Evolutionary conservation across 1,140 invertebrate genomes (phyloP), one percentile per base, ranked within the genome.

Genomic region (Galleria mellonella): DNA sequence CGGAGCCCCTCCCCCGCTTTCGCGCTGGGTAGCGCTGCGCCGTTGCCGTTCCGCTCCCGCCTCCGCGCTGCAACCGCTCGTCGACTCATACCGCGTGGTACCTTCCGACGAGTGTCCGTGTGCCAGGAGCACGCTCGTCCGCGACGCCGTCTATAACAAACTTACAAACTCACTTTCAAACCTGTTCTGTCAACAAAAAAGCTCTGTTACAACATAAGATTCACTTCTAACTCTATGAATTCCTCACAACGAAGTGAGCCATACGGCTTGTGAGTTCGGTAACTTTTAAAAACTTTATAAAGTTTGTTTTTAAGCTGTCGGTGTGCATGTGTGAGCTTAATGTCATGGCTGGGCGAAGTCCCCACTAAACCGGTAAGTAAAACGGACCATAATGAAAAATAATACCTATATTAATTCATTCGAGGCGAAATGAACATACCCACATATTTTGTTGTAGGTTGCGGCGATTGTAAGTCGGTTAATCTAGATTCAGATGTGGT

Each of bases 361-460:
- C 65, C 65, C 62, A 52, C 55, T 78, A 73, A 83, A 83, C 78
- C 71, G 78, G 78, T 83, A 78, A 79, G 78, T 78, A 55, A 72
- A 74, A 72, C 60, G 62, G 55, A 69, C 56, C 63, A 72, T 63
- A 73, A 64, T 73, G 69, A 64, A 72, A 61, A 70, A 50, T n/a
- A n/a, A n/a, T n/a, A n/a, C n/a, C n/a, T n/a, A n/a, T n/a, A n/a
- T n/a, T n/a, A 47, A 62, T 41, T 9, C 65, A 49, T 67, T 67
- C 65, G 55, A 68, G 73, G 2, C 17, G 17, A 23, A 23, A 23
- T 6, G 17, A 23, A 3, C n/a, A n/a, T 23, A 6, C 2, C 2
- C 6, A 23, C 6, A 2, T 23, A 23, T 23, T 23, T 23, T 23
- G 17, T 23, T 23, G 2, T 23, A 23, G 2, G 17, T 6, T 2